Base-by-base conservation (phyloP, 2,797 vertebrate species). In the Potorous gilbertii region DNA sequence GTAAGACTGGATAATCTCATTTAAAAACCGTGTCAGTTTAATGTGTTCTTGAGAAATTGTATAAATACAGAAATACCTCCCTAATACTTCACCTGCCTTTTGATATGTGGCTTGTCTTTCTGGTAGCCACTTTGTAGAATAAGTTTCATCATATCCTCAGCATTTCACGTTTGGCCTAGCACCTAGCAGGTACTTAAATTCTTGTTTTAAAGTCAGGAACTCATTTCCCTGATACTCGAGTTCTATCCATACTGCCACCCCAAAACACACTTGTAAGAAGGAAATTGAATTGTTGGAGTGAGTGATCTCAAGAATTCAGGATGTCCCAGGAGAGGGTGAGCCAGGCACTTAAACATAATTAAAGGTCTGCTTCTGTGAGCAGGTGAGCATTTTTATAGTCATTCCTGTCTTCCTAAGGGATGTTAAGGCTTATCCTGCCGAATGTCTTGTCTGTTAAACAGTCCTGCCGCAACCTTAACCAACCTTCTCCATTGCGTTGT, bases 401-500 rank as follows among this genome's bases (percentile, higher is more conserved):
- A 18, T 40, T 8, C n/a, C n/a, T 74, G 16, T 6, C 16, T 40
- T 74, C 66, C 66, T 40, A 9, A 21, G 34, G 66, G 16, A 40
- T 74, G 1, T 40, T 21, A 40, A 40, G n/a, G 16, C n/a, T 74
- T 40, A 5, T 40, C 6, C 18, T 8, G 5, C n/a, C 21, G n/a
- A 40, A 81, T 81, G 66, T n/a, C 31, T 14, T 14, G 11, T n/a
- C 34, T n/a, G 59, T 31, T 13, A 34, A 34, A 34, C 13, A 14
- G 57, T 18, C 5, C 0, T 40, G 16, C 5, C 8, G 6, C n/a
- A 81, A 8, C 66, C n/a, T 40, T 46, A 21, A 24, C 2, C 66
- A 74, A 81, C 0, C 66, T n/a, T 81, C 0, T 40, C 16, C 6
- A 18, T 9, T n/a, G 1, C 1, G 0, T 46, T 81, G n/a, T 40